Percentiles rank a stretch among this genome's conserved stretches.
These are phyloP conservation scores for Micronisus gabar DNA, from an alignment of 2,113 vertebrate genomes.

Conservation along the genomic window DNA sequence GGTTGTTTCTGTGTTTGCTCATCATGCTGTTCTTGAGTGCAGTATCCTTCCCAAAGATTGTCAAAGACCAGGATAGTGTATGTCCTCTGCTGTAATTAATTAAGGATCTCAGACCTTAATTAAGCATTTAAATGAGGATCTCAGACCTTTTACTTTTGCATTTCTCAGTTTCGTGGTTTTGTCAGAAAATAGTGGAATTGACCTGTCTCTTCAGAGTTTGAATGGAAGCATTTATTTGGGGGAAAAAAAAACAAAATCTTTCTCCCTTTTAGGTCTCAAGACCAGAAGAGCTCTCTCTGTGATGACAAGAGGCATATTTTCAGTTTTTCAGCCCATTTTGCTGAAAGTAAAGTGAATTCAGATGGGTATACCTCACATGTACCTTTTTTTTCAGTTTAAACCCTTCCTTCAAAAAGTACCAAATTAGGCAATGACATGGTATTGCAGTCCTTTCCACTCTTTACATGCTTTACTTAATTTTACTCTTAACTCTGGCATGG, in stretches of 20 bases:
- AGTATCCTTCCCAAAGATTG: background rate
- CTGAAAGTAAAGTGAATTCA: background rate
- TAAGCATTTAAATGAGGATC: background rate
- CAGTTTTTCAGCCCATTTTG: background rate
- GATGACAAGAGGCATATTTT: background rate
- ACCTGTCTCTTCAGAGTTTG: background rate
- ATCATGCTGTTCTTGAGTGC: background rate
- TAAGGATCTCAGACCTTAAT: background rate
- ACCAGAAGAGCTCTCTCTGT: background rate
- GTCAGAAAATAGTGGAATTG: background rate
- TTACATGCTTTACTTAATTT: background rate
- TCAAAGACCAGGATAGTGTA: background rate
- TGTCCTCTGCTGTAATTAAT: background rate
- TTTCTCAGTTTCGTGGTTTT: background rate
- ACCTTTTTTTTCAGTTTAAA: background rate
- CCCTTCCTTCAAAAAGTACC: background rate
- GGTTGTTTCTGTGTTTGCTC: background rate
- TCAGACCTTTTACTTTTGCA: background rate
- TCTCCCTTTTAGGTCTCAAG: background rate
- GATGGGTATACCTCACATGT: background rate
- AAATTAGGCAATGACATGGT: no score
- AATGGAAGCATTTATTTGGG: background rate
- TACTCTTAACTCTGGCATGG: background rate
- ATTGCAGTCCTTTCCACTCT: background rate
- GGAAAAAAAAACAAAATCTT: background rate